Evolutionary conservation across 2,113 vertebrate species (phyloP).

Genomic region (Ornithorhynchus anatinus): DNA sequence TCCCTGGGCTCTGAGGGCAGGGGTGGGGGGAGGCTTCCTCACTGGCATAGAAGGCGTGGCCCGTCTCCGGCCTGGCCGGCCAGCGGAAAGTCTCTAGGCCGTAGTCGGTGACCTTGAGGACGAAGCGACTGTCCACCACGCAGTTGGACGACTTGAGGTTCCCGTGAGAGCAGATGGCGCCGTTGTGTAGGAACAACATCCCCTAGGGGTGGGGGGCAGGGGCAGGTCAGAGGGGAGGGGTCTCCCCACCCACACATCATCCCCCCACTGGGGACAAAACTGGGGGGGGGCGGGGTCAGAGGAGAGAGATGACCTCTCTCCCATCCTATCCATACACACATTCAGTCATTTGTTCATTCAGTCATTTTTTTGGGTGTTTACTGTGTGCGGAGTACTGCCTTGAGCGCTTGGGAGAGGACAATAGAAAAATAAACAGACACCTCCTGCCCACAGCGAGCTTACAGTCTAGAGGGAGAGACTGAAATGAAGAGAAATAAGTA

Average conservation of each 20-base stretch:
- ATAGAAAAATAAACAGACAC: too few species aligned
- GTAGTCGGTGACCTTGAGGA: constrained; percentile 93
- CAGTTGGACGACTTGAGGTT: constrained; percentile 95
- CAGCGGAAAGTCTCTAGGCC: constrained; percentile 83
- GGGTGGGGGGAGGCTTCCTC: constrained; percentile 52
- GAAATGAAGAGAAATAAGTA: too few species aligned
- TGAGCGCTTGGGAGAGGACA: too few species aligned
- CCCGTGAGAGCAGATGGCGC: constrained; percentile 85
- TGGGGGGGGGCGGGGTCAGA: not conserved
- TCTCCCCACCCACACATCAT: not conserved
- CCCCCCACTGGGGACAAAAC: not conserved
- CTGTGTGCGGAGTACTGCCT: too few species aligned
- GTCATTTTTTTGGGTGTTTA: too few species aligned
- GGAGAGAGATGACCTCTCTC: too few species aligned
- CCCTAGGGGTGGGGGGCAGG: constrained; percentile 69
- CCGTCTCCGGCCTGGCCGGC: constrained; percentile 65
- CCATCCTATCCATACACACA: too few species aligned
- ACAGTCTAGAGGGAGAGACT: too few species aligned
- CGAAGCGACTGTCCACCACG: constrained; percentile 91
- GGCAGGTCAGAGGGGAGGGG: not conserved
- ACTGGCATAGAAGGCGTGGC: constrained; percentile 84
- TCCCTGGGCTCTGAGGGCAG: fast-evolving
- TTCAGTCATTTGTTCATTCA: too few species aligned
- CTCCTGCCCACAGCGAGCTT: too few species aligned
- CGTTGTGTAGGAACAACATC: constrained; percentile 90